Percentiles rank a stretch among this genome's conserved stretches.
Evolutionary conservation across 2,797 vertebrate species (phyloP).

Genomic region (Labroides dimidiatus): DNA sequence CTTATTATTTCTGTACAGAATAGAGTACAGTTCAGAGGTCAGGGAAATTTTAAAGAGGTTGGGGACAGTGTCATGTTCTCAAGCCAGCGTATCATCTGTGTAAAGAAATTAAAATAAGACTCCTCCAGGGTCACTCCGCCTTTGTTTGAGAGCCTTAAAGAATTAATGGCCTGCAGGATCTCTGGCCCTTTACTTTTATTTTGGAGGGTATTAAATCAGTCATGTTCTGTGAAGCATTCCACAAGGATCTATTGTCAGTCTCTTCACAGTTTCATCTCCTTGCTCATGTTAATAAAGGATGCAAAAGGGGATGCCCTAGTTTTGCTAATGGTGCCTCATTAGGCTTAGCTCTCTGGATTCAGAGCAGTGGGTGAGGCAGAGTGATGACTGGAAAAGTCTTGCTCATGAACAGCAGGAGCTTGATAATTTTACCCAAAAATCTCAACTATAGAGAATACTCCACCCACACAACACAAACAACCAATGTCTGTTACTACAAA

Average conservation of each 20-base stretch:
- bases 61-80: conserved; percentile 61
- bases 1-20: conserved; percentile 34
- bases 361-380: conserved; percentile 46
- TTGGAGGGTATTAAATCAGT: conserved; percentile 62
- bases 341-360: conserved; percentile 58
- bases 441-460: conserved; percentile 15
- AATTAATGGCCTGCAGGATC: conserved; percentile 46
- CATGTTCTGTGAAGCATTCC: conserved; percentile 62
- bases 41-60: conserved; percentile 31
- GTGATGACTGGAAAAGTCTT: conserved; percentile 39
- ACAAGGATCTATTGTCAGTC: conserved; percentile 57
- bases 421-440: conserved; percentile 18
- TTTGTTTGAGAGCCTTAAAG: conserved; percentile 45
- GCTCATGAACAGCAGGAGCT: conserved; percentile 9
- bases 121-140: conserved; percentile 30
- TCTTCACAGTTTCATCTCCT: conserved; percentile 51
- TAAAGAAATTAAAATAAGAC: conserved; percentile 63
- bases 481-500: background rate
- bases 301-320: conserved; percentile 70
- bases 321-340: conserved; percentile 65
- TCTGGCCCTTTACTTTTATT: conserved; percentile 56
- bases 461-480: background rate
- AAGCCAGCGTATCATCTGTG: conserved; percentile 45
- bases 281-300: conserved; percentile 64
- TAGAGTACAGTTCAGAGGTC: conserved; percentile 36